Conservation (phyloP, 2,888 invertebrate genomes). For the Allacma fusca region DNA sequence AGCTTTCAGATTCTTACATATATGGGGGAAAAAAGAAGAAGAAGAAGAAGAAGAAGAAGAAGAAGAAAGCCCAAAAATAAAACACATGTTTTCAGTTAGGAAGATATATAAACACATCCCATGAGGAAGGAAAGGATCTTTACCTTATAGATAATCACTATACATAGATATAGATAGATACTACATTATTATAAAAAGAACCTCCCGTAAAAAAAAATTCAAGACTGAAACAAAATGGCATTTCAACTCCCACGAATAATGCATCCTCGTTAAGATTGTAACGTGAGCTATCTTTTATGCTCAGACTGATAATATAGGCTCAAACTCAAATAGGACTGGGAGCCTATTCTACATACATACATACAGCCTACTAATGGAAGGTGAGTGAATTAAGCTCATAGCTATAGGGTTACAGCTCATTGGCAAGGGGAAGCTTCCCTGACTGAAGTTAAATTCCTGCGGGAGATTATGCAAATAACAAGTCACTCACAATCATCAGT, state of each 20-base stretch:
- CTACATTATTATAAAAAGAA: background rate
- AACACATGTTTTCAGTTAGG: background rate
- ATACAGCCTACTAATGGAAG: background rate
- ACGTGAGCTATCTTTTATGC: constrained; percentile 3
- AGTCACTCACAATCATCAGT: constrained; percentile 10
- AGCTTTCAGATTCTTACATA: background rate
- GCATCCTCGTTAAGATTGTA: background rate
- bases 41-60: too few relatives aligned
- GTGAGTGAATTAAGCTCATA: background rate
- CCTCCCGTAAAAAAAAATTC: background rate
- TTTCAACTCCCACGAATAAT: constrained; percentile 9
- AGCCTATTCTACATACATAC: background rate
- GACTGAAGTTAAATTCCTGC: background rate
- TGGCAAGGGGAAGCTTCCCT: background rate
- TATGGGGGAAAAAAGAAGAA: background rate
- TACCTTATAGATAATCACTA: too few relatives aligned
- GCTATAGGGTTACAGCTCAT: background rate
- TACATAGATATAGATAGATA: too few relatives aligned
- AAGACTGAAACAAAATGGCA: background rate
- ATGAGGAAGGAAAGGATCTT: too few relatives aligned
- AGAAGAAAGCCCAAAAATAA: background rate
- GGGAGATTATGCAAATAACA: constrained; percentile 26
- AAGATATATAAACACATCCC: background rate
- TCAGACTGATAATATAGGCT: background rate
- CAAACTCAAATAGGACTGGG: too few relatives aligned